Percentiles rank a stretch among this genome's conserved stretches.
These are phyloP conservation scores for Rhynchomys soricoides DNA, from an alignment of 2,113 vertebrate species.

Conservation along the genomic window DNA sequence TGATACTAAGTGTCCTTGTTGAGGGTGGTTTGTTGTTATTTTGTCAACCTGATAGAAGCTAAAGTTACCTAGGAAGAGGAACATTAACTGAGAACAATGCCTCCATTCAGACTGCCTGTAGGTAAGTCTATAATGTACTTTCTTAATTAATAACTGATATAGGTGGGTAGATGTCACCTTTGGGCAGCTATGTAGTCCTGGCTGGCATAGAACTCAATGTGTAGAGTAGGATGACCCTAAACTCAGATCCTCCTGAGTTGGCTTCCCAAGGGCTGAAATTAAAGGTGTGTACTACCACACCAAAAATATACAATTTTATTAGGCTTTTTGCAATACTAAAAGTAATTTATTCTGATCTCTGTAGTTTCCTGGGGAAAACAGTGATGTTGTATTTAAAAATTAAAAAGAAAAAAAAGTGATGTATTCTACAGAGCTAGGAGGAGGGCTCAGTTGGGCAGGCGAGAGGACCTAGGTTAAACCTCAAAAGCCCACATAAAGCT, in stretches of 20 bases:
- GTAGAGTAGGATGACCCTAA: neutral
- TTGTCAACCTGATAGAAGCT: neutral
- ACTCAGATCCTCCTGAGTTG: neutral
- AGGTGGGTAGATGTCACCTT: neutral
- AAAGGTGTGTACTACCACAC: neutral
- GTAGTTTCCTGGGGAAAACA: constrained; percentile 7
- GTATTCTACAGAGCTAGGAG: neutral
- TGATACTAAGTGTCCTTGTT: neutral
- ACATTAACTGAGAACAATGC: neutral
- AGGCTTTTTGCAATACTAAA: constrained; percentile 35
- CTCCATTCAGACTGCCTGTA: neutral
- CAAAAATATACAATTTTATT: neutral
- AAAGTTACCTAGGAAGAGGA: neutral
- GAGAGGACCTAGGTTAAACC: neutral
- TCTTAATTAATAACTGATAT: neutral
- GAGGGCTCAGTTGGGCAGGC: neutral
- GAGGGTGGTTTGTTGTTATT: neutral
- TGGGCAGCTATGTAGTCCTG: neutral
- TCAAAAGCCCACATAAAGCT: neutral
- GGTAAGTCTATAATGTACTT: neutral
- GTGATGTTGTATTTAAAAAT: neutral
- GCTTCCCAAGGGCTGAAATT: neutral
- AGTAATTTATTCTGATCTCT: constrained; percentile 33
- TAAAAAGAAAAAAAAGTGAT: neutral
- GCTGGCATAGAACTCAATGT: neutral